These are phyloP conservation scores for Solea senegalensis DNA, from an alignment of 2,113 vertebrate genomes.

Conservation along the genomic window DNA sequence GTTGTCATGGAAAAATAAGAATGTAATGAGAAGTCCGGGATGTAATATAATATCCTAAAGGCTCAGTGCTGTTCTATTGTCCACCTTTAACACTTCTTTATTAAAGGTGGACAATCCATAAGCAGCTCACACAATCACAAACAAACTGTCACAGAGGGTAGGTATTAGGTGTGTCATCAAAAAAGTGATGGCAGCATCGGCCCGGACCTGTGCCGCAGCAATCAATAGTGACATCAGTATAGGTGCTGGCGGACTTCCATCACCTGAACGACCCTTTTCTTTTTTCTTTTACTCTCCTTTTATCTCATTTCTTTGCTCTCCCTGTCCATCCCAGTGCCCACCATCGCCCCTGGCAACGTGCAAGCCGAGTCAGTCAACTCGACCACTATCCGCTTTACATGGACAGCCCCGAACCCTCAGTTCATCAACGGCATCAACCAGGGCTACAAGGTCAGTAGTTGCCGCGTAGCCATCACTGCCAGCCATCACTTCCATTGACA, in stretches of 20 bases:
- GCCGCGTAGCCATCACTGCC: not conserved
- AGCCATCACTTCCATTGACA: constrained; percentile 40
- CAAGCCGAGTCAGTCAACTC: constrained; percentile 93
- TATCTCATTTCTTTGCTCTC: not conserved
- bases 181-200: constrained; percentile 45
- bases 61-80: no score
- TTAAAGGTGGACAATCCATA: no score
- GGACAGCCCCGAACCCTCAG: constrained; percentile 96
- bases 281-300: not conserved
- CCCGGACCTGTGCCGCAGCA: constrained; percentile 47
- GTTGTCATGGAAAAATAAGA: no score
- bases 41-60: not conserved
- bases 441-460: constrained; percentile 92
- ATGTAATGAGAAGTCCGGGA: no score
- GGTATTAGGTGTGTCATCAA: constrained; percentile 40
- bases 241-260: constrained; percentile 45
- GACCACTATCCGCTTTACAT: constrained; percentile 92
- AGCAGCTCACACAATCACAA: not conserved
- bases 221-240: constrained; percentile 64
- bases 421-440: constrained; percentile 99
- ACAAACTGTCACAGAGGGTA: not conserved
- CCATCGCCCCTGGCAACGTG: constrained; percentile 92
- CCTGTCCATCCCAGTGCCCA: constrained; percentile 85
- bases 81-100: no score
- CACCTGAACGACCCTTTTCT: constrained; percentile 19